A percentile compares a stretch with the other conserved stretches of the same genome.
phyloP scores from a whole-genome alignment of 2,888 invertebrate genomes.

The Sussaba pulchella region DNA sequence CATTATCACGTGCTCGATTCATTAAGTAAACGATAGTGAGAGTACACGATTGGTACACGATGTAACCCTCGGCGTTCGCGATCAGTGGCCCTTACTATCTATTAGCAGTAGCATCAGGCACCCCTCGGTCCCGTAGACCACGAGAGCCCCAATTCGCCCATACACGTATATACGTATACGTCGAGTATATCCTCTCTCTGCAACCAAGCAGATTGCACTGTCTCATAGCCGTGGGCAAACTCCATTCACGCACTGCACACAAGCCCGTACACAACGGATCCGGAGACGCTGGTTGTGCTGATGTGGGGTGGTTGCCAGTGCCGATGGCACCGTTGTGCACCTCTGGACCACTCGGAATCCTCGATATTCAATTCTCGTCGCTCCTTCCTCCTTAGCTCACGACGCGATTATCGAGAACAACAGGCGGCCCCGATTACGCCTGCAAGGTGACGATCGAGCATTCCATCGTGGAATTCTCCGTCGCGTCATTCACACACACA shows the following conservation, averaged over 20 bases:
- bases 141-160: conserved; percentile 17
- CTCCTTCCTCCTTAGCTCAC: conserved; percentile 56
- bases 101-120: conserved; percentile 49
- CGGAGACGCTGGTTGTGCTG: conserved; percentile 10
- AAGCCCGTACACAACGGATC: conserved; percentile 25
- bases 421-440: conserved; percentile 54
- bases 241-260: conserved; percentile 55
- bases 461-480: conserved; percentile 53
- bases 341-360: conserved; percentile 53
- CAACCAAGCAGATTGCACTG: conserved; percentile 56
- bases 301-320: neutral
- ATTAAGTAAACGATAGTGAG: conserved; percentile 63
- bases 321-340: conserved; percentile 20
- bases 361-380: conserved; percentile 62
- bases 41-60: conserved; percentile 58
- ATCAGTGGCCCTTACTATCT: conserved; percentile 48
- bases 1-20: conserved; percentile 54
- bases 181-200: conserved; percentile 32
- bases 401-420: conserved; percentile 45
- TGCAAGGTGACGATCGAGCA: conserved; percentile 55
- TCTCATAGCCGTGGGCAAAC: conserved; percentile 60
- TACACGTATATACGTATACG: neutral
- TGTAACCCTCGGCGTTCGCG: conserved; percentile 51
- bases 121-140: conserved; percentile 41
- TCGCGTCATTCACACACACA: conserved; percentile 23